Percentiles rank a stretch among this genome's conserved stretches.
Evolutionary conservation across 1,140 invertebrate genomes (phyloP).

Genomic region (Theocolax elegans): DNA sequence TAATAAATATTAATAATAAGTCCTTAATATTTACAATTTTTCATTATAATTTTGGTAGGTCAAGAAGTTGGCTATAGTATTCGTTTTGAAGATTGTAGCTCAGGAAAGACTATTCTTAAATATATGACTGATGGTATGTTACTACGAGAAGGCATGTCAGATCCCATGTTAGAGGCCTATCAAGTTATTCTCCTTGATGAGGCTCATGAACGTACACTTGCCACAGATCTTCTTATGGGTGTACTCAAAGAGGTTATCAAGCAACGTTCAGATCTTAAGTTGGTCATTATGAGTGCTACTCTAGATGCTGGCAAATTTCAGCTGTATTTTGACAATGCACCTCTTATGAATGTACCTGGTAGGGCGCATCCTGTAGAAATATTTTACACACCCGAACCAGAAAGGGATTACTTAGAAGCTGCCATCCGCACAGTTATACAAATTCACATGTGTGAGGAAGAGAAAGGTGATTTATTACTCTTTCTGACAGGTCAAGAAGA

Average conservation of each 20-base stretch:
- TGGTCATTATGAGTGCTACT: slow-evolving; percentile 99
- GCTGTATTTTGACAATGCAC: slow-evolving; percentile 98
- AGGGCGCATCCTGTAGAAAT: slow-evolving; percentile 97
- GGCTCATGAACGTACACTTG: slow-evolving; percentile 98
- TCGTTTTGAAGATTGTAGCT: slow-evolving; percentile 99
- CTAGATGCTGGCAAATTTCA: slow-evolving; percentile 99
- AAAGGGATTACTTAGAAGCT: slow-evolving; percentile 97
- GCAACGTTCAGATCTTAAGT: slow-evolving; percentile 92
- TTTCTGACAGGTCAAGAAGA: slow-evolving; percentile 97
- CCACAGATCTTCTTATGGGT: slow-evolving; percentile 99
- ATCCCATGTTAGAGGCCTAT: slow-evolving; percentile 96
- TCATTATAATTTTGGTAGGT: slow-evolving; percentile 72
- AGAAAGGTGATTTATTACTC: slow-evolving; percentile 91
- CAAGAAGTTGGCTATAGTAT: slow-evolving; percentile 99
- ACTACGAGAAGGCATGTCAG: slow-evolving; percentile 98
- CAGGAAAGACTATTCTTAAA: slow-evolving; percentile 88
- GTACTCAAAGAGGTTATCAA: slow-evolving; percentile 97
- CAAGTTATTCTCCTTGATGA: slow-evolving; percentile 97
- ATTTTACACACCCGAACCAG: slow-evolving; percentile 99
- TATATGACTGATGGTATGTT: slow-evolving; percentile 99
- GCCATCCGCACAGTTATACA: slow-evolving; percentile 98
- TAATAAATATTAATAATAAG: no score
- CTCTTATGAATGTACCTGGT: slow-evolving; percentile 98
- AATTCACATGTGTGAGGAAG: slow-evolving; percentile 99
- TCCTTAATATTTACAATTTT: no score